phyloP scores from a whole-genome alignment of 1,140 invertebrate species.

The Andrena cerasifolii region DNA sequence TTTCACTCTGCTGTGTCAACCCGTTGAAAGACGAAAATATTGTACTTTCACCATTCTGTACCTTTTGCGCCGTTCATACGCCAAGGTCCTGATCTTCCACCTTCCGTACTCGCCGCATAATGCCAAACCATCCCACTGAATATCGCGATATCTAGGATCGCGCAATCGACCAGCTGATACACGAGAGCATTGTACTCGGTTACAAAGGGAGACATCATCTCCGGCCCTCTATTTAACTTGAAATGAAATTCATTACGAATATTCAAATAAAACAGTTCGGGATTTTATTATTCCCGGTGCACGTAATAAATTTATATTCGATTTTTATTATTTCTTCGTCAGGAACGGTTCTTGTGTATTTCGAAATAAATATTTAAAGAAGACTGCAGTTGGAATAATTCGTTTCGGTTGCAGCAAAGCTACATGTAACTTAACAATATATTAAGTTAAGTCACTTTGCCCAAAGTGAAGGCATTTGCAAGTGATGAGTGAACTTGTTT shows the following conservation, averaged over 20 bases:
- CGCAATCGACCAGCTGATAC: background rate
- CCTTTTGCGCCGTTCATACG: background rate
- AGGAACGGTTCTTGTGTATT: too few relatives aligned
- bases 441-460: too few relatives aligned
- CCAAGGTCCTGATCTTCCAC: conserved; percentile 3
- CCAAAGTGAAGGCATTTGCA: too few relatives aligned
- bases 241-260: conserved; percentile 2
- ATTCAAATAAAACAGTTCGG: conserved; percentile 1
- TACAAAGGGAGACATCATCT: background rate
- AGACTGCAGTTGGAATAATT: too few relatives aligned
- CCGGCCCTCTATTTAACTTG: background rate
- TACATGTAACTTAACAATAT: too few relatives aligned
- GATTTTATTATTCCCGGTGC: background rate
- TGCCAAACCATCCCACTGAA: background rate
- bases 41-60: conserved; percentile 51
- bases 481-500: too few relatives aligned
- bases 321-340: background rate
- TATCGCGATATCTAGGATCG: conserved; percentile 16
- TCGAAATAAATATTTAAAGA: too few relatives aligned
- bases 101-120: background rate
- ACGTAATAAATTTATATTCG: conserved; percentile 5
- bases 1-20: conserved; percentile 50
- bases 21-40: background rate
- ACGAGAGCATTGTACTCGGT: conserved; percentile 1
- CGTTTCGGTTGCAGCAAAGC: too few relatives aligned